Conservation (phyloP, 2,888 invertebrate genomes). For the Spilarctia lutea region DNA sequence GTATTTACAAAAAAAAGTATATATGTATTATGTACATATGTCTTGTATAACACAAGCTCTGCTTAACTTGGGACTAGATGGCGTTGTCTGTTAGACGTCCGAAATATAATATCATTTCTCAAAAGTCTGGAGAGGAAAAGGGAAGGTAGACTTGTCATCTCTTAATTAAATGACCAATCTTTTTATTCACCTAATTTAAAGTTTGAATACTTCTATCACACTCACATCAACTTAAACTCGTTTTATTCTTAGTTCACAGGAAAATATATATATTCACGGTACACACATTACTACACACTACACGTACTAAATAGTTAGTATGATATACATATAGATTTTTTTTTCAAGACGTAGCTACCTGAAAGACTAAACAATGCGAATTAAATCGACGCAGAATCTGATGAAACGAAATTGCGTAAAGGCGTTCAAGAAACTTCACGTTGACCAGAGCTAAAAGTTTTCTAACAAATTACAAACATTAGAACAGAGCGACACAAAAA, state of each 20-base stretch:
- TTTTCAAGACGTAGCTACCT: conserved; percentile 23
- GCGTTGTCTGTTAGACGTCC: too few species aligned
- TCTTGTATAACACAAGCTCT: too few species aligned
- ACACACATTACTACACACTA: too few species aligned
- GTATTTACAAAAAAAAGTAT: too few species aligned
- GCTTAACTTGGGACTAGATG: too few species aligned
- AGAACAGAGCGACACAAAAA: conserved; percentile 26
- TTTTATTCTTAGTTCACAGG: not conserved
- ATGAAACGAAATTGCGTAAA: conserved; percentile 39
- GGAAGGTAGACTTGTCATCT: too few species aligned
- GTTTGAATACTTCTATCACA: too few species aligned
- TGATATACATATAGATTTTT: too few species aligned
- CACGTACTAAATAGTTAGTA: too few species aligned
- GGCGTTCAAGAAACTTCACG: conserved; percentile 34
- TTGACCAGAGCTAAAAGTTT: conserved; percentile 39
- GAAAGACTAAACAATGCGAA: conserved; percentile 26
- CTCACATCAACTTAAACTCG: not conserved
- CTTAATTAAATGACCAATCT: too few species aligned
- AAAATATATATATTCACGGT: not conserved
- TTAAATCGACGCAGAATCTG: conserved; percentile 16
- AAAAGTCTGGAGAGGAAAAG: not conserved
- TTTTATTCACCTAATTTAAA: too few species aligned
- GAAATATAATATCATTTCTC: not conserved
- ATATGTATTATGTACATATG: too few species aligned
- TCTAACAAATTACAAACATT: conserved; percentile 44